A percentile compares a stretch with the other conserved stretches of the same genome.
Evolutionary conservation across 2,113 vertebrate genomes (phyloP).

Genomic region (Pachycephala philippinensis): DNA sequence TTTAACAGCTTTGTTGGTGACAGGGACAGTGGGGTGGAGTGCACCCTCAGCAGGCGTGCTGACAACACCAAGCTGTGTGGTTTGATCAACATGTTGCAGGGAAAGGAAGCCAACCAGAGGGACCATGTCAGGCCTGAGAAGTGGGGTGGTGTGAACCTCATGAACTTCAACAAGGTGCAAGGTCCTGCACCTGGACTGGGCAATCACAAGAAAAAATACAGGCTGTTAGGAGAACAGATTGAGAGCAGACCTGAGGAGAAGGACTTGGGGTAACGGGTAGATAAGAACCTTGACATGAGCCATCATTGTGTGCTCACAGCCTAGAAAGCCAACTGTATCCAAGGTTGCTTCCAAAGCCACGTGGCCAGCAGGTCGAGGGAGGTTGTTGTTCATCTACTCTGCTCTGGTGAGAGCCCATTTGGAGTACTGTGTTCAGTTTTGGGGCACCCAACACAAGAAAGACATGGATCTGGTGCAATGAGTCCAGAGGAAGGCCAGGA

Average conservation of each 20-base stretch:
- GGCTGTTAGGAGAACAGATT: neutral
- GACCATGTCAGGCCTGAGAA: neutral
- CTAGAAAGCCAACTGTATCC: neutral
- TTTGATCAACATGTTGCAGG: neutral
- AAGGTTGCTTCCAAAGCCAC: neutral
- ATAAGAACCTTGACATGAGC: neutral
- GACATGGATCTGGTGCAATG: neutral
- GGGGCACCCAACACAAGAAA: neutral
- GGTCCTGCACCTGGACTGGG: neutral
- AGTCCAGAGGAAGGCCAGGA: neutral
- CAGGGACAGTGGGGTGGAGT: neutral
- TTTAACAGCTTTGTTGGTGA: neutral
- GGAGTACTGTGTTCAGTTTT: neutral
- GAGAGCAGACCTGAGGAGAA: neutral
- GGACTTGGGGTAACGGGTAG: neutral
- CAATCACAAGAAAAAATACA: neutral
- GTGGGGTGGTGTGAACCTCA: neutral
- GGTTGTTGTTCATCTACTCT: too few species aligned
- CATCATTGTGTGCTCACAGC: neutral
- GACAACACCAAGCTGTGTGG: neutral
- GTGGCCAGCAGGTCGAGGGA: neutral
- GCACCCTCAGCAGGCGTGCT: neutral
- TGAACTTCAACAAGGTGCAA: neutral
- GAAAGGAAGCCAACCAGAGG: neutral
- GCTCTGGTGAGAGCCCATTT: fast-evolving